Conservation (phyloP, 2,888 invertebrate species). For the Drosophila siamana region DNA sequence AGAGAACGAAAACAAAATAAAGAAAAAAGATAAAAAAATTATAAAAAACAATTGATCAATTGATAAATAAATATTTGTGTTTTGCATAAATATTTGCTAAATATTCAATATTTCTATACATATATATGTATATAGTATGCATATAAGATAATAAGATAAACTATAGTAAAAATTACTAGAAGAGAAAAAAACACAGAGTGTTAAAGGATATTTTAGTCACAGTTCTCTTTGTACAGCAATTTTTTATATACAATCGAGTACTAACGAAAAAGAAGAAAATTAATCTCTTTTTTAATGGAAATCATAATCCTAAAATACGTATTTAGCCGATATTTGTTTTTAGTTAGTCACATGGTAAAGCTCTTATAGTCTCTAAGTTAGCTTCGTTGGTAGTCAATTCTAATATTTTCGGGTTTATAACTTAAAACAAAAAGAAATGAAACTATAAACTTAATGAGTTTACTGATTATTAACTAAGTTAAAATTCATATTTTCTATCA, state of each 20-base stretch:
- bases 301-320: conserved; percentile 11
- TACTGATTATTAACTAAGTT: conserved; percentile 21
- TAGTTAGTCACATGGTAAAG: conserved; percentile 49
- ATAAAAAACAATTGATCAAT: conserved; percentile 34
- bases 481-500: background rate
- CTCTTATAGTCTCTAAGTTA: background rate
- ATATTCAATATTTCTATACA: conserved; percentile 45
- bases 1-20: conserved; percentile 53
- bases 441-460: conserved; percentile 10
- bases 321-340: background rate
- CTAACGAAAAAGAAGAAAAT: background rate
- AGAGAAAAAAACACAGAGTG: conserved; percentile 27
- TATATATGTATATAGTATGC: conserved; percentile 18
- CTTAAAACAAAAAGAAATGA: background rate
- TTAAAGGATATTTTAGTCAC: conserved; percentile 69
- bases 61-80: conserved; percentile 40
- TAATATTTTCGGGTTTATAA: background rate
- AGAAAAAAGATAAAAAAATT: conserved; percentile 52
- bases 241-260: conserved; percentile 62
- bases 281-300: background rate
- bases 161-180: conserved; percentile 30
- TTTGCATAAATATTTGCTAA: conserved; percentile 28
- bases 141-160: conserved; percentile 10
- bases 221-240: conserved; percentile 60
- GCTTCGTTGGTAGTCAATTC: background rate